Evolutionary conservation across 1,140 invertebrate species (phyloP).

Genomic region (Polyergus mexicanus): DNA sequence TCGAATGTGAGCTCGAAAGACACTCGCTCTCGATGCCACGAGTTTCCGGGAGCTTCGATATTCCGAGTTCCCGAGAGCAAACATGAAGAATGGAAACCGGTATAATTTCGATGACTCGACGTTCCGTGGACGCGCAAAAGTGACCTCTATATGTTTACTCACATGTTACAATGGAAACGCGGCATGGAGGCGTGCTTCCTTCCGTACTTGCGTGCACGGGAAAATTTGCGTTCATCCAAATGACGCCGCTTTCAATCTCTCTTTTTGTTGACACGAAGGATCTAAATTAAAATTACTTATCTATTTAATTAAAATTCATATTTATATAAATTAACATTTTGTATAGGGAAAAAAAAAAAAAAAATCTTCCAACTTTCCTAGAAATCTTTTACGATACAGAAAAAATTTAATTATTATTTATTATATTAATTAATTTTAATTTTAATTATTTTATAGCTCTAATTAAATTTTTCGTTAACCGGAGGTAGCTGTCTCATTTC

Average conservation of each 20-base stretch:
- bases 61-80: not conserved
- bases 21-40: not conserved
- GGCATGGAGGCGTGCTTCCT: not conserved
- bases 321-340: not conserved
- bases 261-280: not conserved
- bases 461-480: not conserved
- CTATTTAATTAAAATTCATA: not conserved
- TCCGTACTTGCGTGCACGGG: not conserved
- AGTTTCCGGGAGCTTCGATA: not conserved
- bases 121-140: not conserved
- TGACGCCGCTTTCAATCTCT: not conserved
- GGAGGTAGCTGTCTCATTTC: not conserved
- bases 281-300: not conserved
- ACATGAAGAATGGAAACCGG: not conserved
- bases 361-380: not conserved
- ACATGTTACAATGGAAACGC: slow-evolving; percentile 13
- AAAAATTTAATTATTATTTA: not conserved
- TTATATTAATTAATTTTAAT: no score
- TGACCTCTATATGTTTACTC: slow-evolving; percentile 31
- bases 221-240: not conserved
- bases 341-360: not conserved
- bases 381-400: not conserved
- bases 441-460: not conserved
- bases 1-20: not conserved
- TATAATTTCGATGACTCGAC: not conserved